These are phyloP conservation scores for Dunckerocampus dactyliophorus DNA, from an alignment of 2,113 vertebrate genomes.

Conservation along the genomic window DNA sequence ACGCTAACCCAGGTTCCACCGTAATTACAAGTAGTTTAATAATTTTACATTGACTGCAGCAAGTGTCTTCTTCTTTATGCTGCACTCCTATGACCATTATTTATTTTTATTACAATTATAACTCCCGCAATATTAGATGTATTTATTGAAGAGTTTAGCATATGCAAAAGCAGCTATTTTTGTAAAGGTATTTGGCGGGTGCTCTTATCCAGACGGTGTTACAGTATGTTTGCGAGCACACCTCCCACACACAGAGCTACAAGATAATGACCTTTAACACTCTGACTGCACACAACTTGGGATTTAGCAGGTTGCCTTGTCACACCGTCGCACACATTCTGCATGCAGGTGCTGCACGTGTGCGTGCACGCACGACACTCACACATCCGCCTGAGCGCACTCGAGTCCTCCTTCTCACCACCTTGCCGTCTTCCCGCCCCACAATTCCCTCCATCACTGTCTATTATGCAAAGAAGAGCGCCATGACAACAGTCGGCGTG, in stretches of 20 bases:
- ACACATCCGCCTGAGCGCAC: background rate
- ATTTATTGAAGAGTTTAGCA: background rate
- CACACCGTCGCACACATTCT: constrained; percentile 9
- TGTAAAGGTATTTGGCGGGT: constrained; percentile 10
- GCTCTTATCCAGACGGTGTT: constrained; percentile 19
- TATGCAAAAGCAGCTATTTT: background rate
- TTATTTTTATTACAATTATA: too few relatives aligned
- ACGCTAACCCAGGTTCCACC: too few relatives aligned
- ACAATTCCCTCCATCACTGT: background rate
- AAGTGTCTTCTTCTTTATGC: too few relatives aligned
- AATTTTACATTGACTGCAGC: too few relatives aligned
- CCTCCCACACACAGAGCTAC: constrained; percentile 41
- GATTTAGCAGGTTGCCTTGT: constrained; percentile 20
- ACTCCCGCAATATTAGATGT: too few relatives aligned
- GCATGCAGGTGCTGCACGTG: constrained; percentile 31
- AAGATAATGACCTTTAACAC: constrained; percentile 36
- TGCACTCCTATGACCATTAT: too few relatives aligned
- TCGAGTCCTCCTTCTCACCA: background rate
- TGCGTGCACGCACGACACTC: constrained; percentile 8
- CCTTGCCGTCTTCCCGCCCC: background rate
- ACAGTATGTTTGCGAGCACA: constrained; percentile 41
- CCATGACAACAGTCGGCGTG: constrained; percentile 53
- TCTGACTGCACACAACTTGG: constrained; percentile 25
- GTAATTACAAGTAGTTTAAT: too few relatives aligned
- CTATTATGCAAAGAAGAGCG: constrained; percentile 17